phyloP scores from a whole-genome alignment of 2,888 invertebrate species.

The Cataglyphis livida region DNA sequence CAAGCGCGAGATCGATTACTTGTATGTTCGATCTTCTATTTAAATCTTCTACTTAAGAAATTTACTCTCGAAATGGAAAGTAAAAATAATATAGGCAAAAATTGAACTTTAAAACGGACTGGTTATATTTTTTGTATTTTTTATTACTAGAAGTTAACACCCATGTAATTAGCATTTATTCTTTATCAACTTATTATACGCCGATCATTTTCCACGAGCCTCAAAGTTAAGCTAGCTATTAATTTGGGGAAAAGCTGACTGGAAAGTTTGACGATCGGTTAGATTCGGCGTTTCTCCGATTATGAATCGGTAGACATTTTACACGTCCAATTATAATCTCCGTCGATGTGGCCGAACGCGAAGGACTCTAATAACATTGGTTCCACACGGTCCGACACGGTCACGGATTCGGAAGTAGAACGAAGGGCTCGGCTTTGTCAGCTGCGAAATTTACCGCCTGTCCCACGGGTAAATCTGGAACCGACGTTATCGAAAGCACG shows the following conservation, averaged over 20 bases:
- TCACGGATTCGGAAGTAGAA: slow-evolving; percentile 62
- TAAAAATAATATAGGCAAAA: neutral
- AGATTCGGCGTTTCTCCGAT: slow-evolving; percentile 36
- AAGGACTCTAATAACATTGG: slow-evolving; percentile 67
- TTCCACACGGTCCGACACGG: slow-evolving; percentile 38
- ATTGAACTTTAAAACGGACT: neutral
- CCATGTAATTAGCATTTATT: slow-evolving; percentile 8
- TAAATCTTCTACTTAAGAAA: neutral
- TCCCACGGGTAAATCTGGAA: slow-evolving; percentile 74
- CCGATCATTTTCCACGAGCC: slow-evolving; percentile 9
- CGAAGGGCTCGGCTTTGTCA: slow-evolving; percentile 75
- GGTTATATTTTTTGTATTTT: neutral
- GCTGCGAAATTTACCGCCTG: slow-evolving; percentile 76
- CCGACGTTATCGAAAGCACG: slow-evolving; percentile 72
- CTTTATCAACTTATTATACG: slow-evolving; percentile 18
- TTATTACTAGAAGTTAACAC: neutral
- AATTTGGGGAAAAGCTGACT: slow-evolving; percentile 34
- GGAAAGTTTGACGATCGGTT: slow-evolving; percentile 44
- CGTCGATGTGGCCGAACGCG: slow-evolving; percentile 45
- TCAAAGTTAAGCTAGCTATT: slow-evolving; percentile 34
- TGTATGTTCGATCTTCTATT: neutral
- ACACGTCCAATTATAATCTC: slow-evolving; percentile 61
- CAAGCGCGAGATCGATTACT: slow-evolving; percentile 23
- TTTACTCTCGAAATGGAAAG: neutral
- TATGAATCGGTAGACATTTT: slow-evolving; percentile 64